A percentile compares a stretch with the other conserved stretches of the same genome.
Conservation (phyloP, 2,888 invertebrate species). For the Caenorhabditis panamensis region DNA sequence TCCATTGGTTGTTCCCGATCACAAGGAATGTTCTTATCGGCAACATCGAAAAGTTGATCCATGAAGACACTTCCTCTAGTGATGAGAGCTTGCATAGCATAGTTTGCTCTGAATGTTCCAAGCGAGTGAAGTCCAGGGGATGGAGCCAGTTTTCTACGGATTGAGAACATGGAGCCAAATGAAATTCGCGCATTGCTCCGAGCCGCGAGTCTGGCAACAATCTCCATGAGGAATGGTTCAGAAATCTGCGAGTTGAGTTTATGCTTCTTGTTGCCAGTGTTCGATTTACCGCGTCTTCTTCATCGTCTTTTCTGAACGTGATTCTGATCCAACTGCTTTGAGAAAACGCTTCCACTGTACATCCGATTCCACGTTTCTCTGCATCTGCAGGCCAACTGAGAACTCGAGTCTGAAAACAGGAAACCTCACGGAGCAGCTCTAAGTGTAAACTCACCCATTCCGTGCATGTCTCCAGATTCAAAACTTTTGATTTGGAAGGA, state of each 20-base stretch:
- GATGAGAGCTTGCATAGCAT: slow-evolving; percentile 70
- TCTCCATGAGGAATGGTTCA: slow-evolving; percentile 11
- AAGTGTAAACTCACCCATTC: slow-evolving; percentile 56
- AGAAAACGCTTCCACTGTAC: slow-evolving; percentile 62
- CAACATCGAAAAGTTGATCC: slow-evolving; percentile 69
- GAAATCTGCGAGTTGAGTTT: neutral
- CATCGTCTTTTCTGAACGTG: slow-evolving; percentile 37
- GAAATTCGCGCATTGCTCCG: slow-evolving; percentile 55
- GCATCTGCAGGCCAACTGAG: slow-evolving; percentile 65
- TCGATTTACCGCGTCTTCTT: neutral
- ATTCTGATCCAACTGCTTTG: slow-evolving; percentile 62
- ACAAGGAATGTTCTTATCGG: slow-evolving; percentile 10
- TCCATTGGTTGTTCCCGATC: slow-evolving; percentile 24
- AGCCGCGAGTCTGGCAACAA: slow-evolving; percentile 27
- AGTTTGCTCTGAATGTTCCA: slow-evolving; percentile 70
- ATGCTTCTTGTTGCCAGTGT: too few relatives aligned
- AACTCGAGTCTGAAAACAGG: slow-evolving; percentile 42
- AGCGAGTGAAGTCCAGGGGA: slow-evolving; percentile 31
- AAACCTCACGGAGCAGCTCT: neutral
- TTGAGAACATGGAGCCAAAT: slow-evolving; percentile 64
- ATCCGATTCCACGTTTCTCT: slow-evolving; percentile 59
- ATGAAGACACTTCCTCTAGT: slow-evolving; percentile 70
- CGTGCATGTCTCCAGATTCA: slow-evolving; percentile 66
- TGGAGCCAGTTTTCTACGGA: slow-evolving; percentile 58
- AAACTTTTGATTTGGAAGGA: slow-evolving; percentile 45